Percentiles rank a stretch among this genome's conserved stretches.
These are phyloP conservation scores for Mycetomoellerius zeteki DNA, from an alignment of 1,140 invertebrate species.

Conservation along the genomic window DNA sequence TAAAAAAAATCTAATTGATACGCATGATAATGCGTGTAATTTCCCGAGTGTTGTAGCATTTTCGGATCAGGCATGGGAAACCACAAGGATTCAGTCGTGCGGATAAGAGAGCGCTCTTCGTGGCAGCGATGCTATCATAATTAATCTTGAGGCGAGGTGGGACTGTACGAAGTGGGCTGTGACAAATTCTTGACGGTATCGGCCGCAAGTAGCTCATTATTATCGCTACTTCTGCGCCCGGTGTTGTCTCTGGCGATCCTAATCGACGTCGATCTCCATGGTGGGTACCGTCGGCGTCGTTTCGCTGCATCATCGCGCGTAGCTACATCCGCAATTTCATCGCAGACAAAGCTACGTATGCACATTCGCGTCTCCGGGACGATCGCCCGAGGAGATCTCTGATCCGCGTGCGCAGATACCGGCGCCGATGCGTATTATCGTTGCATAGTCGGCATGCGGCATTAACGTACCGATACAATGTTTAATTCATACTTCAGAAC, in stretches of 20 bases:
- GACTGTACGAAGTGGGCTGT: conserved; percentile 40
- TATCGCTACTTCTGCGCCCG: conserved; percentile 46
- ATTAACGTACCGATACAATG: conserved; percentile 56
- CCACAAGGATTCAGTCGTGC: not conserved
- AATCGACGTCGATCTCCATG: conserved; percentile 65
- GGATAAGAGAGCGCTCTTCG: conserved; percentile 8
- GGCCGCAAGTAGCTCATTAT: conserved; percentile 59
- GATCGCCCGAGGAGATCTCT: conserved; percentile 58
- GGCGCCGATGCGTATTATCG: conserved; percentile 38
- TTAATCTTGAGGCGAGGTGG: conserved; percentile 49
- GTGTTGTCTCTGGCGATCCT: conserved; percentile 65
- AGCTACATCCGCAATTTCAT: conserved; percentile 65
- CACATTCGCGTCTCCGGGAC: conserved; percentile 18
- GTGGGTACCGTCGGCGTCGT: conserved; percentile 29
- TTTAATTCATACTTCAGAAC: conserved; percentile 54
- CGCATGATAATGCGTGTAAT: conserved; percentile 36
- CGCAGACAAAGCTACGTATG: conserved; percentile 64
- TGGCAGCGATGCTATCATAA: conserved; percentile 43
- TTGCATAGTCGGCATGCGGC: conserved; percentile 32
- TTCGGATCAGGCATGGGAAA: not conserved
- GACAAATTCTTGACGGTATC: conserved; percentile 69
- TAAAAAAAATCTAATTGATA: conserved; percentile 33
- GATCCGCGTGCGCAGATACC: conserved; percentile 65
- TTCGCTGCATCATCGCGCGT: conserved; percentile 51
- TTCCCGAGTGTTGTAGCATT: not conserved